Percentiles rank a stretch among this genome's conserved stretches.
Conservation (phyloP, 1,140 invertebrate species). For the Anoplophora glabripennis region DNA sequence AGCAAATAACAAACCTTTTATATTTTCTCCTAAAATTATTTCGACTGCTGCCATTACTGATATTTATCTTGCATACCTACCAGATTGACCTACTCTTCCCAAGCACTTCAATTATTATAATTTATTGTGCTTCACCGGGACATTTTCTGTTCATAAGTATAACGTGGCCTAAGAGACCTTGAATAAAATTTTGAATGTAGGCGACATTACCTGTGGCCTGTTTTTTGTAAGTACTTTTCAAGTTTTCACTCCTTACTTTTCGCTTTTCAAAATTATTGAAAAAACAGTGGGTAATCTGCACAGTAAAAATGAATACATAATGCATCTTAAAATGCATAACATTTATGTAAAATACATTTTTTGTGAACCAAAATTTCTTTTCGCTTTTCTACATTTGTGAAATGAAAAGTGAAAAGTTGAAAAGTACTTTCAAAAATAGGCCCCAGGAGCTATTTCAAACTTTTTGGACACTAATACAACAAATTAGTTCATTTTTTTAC, state of each 20-base stretch:
- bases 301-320: no score
- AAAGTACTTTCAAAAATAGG: no score
- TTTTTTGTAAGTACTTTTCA: no score
- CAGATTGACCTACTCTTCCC: slow-evolving; percentile 5
- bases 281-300: no score
- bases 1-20: slow-evolving; percentile 16
- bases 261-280: no score
- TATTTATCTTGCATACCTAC: slow-evolving; percentile 16
- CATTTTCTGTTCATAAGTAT: slow-evolving; percentile 15
- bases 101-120: slow-evolving; percentile 9
- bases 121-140: slow-evolving; percentile 12
- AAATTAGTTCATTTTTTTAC: slow-evolving; percentile 17
- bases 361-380: no score
- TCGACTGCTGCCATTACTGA: slow-evolving; percentile 10
- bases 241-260: no score
- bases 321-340: no score
- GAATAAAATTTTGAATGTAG: slow-evolving; percentile 5
- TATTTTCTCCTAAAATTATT: slow-evolving; percentile 8
- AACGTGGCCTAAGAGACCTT: slow-evolving; percentile 7
- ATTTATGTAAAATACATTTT: no score
- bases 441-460: background rate
- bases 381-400: no score
- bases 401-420: no score
- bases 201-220: background rate
- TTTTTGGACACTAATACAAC: slow-evolving; percentile 6